Conservation (phyloP, 2,113 vertebrate genomes). For the Podarcis muralis region DNA sequence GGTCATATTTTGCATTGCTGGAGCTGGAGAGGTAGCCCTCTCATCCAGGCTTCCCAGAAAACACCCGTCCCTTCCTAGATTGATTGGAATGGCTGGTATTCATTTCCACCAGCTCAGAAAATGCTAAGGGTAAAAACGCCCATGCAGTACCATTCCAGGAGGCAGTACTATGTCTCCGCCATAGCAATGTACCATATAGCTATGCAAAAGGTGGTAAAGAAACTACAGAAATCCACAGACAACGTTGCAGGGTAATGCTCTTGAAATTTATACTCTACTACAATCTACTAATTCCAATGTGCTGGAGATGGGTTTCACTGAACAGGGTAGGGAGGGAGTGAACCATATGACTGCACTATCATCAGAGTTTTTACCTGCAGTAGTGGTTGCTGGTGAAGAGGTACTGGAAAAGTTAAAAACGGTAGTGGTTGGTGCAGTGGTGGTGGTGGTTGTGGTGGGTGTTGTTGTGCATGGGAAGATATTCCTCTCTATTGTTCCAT, state of each 20-base stretch:
- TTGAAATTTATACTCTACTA: not conserved
- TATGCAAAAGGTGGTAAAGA: not conserved
- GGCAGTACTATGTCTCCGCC: no score
- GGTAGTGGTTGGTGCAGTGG: slow-evolving; percentile 26
- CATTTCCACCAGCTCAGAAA: not conserved
- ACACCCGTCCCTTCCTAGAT: not conserved
- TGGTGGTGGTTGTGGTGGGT: slow-evolving; percentile 39
- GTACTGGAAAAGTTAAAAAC: slow-evolving; percentile 69
- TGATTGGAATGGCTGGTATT: not conserved
- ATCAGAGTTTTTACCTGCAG: slow-evolving; percentile 56
- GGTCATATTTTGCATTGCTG: not conserved
- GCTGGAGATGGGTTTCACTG: slow-evolving; percentile 6
- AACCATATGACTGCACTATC: fast-evolving
- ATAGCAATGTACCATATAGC: not conserved
- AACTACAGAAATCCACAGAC: not conserved
- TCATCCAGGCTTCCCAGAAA: not conserved
- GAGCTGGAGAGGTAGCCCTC: not conserved
- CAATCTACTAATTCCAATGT: not conserved
- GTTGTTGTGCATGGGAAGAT: slow-evolving; percentile 54
- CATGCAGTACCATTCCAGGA: not conserved
- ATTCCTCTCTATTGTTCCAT: slow-evolving; percentile 76
- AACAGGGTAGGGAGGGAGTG: not conserved
- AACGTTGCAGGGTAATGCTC: not conserved
- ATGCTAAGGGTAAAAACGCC: not conserved
- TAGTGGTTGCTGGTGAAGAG: slow-evolving; percentile 38